Base-by-base conservation (phyloP, 2,113 vertebrate genomes). In the Percina caprodes region DNA sequence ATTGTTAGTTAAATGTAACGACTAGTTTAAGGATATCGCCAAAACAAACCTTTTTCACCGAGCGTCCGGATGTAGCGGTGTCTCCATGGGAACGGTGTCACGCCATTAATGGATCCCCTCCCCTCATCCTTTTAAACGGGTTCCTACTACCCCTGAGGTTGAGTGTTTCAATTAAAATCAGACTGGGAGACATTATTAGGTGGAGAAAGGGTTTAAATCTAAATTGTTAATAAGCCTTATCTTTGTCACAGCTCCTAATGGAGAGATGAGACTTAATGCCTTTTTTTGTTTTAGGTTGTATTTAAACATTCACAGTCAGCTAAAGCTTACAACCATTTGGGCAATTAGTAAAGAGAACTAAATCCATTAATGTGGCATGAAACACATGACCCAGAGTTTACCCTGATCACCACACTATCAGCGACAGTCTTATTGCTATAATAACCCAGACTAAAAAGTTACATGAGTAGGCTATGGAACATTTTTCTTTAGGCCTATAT, bases 51-150 rank as follows among this genome's bases (percentile, higher is more conserved):
- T 16, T 54, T 14, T 77, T 33, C 24, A 10, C 67, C 2, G 19
- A 26, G 69, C 52, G 6, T 67, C 86, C 79, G 65, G 74, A 85
- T 88, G 75, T 89, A 18, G 48, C 5, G 0, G 4, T 46, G 80
- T 91, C 58, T 75, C 91, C 81, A 89, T 87, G 81, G 93, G 78
- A 87, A 94, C 92, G 26, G 90, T 82, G 90, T 86, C 70, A 68
- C 91, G 10, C 24, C 1, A 7, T 70, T 58, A 68, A 58, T 9
- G 3, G 3, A 42, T 42, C 39, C 39, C 39, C 4, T 71, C 77
- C 90, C 79, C 59, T 16, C 4, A 6, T 0, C 0, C 1, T 24
- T 39, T 24, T 15, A 1, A 49, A 69, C 46, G 9, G 13, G 71
- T 87, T 90, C 84, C 77, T 33, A 59, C 56, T 45, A 14, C 13